phyloP scores from a whole-genome alignment of 2,113 vertebrate species.

The Hydropotes inermis region DNA sequence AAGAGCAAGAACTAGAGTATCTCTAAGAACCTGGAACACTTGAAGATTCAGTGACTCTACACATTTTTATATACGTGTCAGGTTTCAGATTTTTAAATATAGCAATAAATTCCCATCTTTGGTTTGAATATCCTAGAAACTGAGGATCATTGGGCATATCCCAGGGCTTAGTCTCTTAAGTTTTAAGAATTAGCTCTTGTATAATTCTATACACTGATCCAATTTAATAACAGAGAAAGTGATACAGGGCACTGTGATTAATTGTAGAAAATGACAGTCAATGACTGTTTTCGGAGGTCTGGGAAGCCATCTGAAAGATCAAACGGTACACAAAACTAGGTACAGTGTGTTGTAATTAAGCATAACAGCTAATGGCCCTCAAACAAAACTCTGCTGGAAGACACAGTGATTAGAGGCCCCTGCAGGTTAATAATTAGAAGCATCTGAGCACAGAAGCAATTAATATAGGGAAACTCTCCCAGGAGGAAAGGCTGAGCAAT shows the following conservation, averaged over 20 bases:
- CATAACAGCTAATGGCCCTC: constrained; percentile 80
- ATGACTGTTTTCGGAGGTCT: constrained; percentile 69
- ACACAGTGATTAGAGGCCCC: constrained; percentile 84
- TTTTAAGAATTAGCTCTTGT: background rate
- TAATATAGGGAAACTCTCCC: constrained; percentile 78
- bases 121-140: background rate
- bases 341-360: constrained; percentile 79
- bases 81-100: background rate
- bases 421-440: constrained; percentile 86
- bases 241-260: constrained; percentile 74
- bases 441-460: constrained; percentile 85
- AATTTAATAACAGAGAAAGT: constrained; percentile 39
- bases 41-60: background rate
- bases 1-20: background rate
- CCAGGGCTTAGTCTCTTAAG: background rate
- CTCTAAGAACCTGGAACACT: background rate
- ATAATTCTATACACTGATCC: constrained; percentile 11
- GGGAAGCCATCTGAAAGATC: constrained; percentile 69
- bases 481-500: constrained; percentile 64
- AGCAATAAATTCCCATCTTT: background rate
- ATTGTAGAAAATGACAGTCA: constrained; percentile 68
- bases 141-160: background rate
- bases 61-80: background rate
- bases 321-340: constrained; percentile 77
- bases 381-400: constrained; percentile 79